phyloP scores from a whole-genome alignment of 37 sponge, comb jelly and placozoan genomes.

The Chondrilla cf. caribensis region DNA sequence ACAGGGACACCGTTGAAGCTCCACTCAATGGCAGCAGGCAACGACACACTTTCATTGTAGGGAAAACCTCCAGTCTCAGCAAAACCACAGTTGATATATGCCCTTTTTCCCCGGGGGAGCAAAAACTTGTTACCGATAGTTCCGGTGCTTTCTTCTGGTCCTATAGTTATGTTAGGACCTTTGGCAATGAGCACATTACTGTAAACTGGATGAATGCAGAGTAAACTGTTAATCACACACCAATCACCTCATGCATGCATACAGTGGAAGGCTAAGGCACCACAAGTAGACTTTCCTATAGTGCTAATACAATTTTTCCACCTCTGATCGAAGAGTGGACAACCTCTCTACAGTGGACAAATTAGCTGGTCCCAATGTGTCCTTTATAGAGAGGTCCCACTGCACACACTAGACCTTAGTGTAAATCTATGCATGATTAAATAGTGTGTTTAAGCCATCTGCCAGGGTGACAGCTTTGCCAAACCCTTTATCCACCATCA shows the following conservation, averaged over 20 bases:
- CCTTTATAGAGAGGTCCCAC: too few relatives aligned
- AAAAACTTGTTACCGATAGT: slow-evolving; percentile 6
- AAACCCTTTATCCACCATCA: too few relatives aligned
- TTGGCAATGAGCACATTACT: slow-evolving; percentile 2
- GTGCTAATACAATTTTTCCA: too few relatives aligned
- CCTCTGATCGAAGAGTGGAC: too few relatives aligned
- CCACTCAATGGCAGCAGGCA: slow-evolving; percentile 14
- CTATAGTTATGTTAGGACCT: background rate
- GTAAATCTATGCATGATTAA: too few relatives aligned
- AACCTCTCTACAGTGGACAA: too few relatives aligned
- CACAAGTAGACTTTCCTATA: too few relatives aligned
- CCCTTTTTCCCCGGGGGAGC: background rate
- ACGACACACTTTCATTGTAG: background rate
- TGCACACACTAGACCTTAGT: too few relatives aligned
- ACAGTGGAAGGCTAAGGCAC: too few relatives aligned
- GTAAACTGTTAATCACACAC: background rate
- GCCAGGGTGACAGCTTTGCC: too few relatives aligned
- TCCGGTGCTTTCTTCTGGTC: background rate
- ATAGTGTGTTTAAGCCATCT: too few relatives aligned
- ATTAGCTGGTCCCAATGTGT: too few relatives aligned
- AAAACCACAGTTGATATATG: slow-evolving; percentile 12
- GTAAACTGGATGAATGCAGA: background rate
- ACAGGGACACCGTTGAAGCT: background rate
- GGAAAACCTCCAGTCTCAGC: slow-evolving; percentile 20
- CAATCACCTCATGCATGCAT: background rate